phyloP scores from a whole-genome alignment of 1,140 invertebrate species.

The Neodiprion pinetum region DNA sequence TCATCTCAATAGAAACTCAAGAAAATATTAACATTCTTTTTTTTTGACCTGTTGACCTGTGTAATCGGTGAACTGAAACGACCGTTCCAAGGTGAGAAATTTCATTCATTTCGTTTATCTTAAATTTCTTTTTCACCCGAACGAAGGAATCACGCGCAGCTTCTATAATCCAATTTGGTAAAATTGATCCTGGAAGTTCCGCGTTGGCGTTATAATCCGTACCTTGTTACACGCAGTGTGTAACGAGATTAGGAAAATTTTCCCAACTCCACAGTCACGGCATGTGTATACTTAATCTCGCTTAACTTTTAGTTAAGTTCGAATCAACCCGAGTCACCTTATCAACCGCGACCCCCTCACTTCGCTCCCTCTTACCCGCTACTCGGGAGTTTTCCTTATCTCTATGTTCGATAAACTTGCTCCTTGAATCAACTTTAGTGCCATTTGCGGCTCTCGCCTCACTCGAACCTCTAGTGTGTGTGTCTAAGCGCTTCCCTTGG shows the following conservation, averaged over 20 bases:
- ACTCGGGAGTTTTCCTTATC: slow-evolving; percentile 5
- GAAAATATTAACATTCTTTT: too few species aligned
- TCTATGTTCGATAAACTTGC: slow-evolving; percentile 3
- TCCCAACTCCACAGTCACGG: not conserved
- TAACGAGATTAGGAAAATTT: not conserved
- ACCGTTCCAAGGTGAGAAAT: too few species aligned
- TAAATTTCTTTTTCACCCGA: too few species aligned
- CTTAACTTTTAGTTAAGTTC: slow-evolving; percentile 6
- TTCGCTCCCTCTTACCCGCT: not conserved
- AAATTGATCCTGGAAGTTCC: not conserved
- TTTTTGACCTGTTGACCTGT: too few species aligned
- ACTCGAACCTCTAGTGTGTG: not conserved
- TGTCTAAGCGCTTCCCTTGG: not conserved
- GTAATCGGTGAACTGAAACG: too few species aligned
- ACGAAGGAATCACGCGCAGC: too few species aligned
- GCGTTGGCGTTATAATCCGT: not conserved
- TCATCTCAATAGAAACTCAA: too few species aligned
- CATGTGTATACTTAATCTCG: not conserved
- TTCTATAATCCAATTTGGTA: too few species aligned
- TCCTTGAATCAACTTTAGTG: slow-evolving; percentile 5
- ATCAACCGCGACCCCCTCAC: not conserved
- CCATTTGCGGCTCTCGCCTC: not conserved
- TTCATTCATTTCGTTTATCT: too few species aligned
- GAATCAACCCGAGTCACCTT: not conserved
- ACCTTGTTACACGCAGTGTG: slow-evolving; percentile 1